phyloP scores from a whole-genome alignment of 30 jellyfish, hydroid and myxozoan species.

The Mastigias papua region DNA sequence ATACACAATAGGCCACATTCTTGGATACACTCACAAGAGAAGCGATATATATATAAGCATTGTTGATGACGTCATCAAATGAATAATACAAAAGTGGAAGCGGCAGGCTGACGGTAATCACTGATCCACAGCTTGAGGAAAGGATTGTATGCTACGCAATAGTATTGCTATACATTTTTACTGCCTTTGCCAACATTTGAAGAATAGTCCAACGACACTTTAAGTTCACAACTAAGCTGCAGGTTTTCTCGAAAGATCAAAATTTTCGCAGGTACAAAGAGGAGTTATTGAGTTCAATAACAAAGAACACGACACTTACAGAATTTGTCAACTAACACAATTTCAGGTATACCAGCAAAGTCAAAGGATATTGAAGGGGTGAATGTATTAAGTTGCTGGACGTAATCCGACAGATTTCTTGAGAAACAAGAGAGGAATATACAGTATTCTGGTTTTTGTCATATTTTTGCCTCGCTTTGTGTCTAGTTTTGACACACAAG shows the following conservation, averaged over 20 bases:
- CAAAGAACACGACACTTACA: not conserved
- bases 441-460: too few relatives aligned
- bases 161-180: too few relatives aligned
- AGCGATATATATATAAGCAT: not conserved
- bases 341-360: too few relatives aligned
- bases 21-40: not conserved
- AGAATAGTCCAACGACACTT: too few relatives aligned
- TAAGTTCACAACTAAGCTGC: not conserved
- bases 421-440: not conserved
- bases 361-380: too few relatives aligned
- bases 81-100: not conserved
- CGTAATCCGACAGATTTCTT: too few relatives aligned
- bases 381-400: too few relatives aligned
- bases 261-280: not conserved
- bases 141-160: not conserved
- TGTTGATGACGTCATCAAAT: not conserved
- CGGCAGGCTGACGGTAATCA: not conserved
- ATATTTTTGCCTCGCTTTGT: too few relatives aligned
- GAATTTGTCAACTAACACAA: not conserved
- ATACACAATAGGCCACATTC: not conserved
- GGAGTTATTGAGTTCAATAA: not conserved
- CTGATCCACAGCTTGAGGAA: not conserved
- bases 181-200: too few relatives aligned
- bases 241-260: not conserved
- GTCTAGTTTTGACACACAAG: too few relatives aligned